A percentile compares a stretch with the other conserved stretches of the same genome.
These are phyloP conservation scores for Macrobrachium nipponense DNA, from an alignment of 1,140 invertebrate species.

Conservation along the genomic window DNA sequence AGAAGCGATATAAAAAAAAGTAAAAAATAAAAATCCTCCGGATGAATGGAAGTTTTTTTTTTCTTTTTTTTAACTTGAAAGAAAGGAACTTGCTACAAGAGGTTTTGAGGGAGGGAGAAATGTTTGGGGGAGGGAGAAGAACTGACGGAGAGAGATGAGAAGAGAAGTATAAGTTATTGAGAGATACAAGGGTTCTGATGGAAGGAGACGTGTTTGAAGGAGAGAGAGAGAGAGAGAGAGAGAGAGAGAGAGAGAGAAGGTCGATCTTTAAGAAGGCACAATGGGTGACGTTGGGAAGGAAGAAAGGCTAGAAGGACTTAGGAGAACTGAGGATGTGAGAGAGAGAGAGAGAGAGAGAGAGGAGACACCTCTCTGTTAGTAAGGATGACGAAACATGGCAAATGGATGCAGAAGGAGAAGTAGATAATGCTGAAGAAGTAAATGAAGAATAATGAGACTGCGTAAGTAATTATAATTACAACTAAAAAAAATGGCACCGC, in stretches of 20 bases:
- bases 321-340: background rate
- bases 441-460: background rate
- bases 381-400: background rate
- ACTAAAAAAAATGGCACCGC: too few relatives aligned
- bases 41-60: too few relatives aligned
- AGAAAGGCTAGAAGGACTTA: background rate
- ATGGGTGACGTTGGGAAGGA: too few relatives aligned
- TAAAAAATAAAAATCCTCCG: too few relatives aligned
- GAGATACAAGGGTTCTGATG: too few relatives aligned
- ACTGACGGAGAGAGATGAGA: background rate
- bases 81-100: background rate
- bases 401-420: conserved; percentile 7
- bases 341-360: conserved; percentile 39
- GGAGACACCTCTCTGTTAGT: background rate
- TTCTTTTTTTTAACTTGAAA: background rate
- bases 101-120: background rate
- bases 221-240: too few relatives aligned
- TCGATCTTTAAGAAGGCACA: background rate
- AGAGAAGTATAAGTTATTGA: too few relatives aligned
- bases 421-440: background rate
- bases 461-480: too few relatives aligned
- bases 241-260: too few relatives aligned
- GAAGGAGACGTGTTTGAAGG: background rate
- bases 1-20: too few relatives aligned
- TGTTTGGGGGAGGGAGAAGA: background rate